Conservation (phyloP, 2,113 vertebrate genomes). For the Lamprologus lemairii region DNA sequence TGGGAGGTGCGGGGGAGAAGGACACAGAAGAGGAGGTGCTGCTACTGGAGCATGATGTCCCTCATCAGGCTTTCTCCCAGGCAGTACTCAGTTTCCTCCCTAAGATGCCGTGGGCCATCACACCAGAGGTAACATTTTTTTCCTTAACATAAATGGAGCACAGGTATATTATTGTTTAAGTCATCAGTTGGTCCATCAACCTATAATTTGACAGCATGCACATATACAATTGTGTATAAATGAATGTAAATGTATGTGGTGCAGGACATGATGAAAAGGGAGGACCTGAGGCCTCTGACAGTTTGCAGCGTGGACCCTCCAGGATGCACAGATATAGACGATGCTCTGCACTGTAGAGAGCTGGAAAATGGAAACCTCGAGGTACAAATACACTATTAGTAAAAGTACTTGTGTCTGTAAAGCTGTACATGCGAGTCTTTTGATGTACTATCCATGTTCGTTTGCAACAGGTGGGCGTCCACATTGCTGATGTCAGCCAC, state of each 20-base stretch:
- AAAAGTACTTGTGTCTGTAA: background rate
- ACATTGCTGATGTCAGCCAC: slow-evolving; percentile 96
- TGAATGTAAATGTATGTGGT: background rate
- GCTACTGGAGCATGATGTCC: slow-evolving; percentile 93
- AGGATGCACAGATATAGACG: slow-evolving; percentile 97
- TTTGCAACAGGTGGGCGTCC: slow-evolving; percentile 84
- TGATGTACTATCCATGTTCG: background rate
- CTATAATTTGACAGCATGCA: background rate
- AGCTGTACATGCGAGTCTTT: background rate
- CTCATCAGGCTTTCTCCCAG: slow-evolving; percentile 91
- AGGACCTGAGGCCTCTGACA: slow-evolving; percentile 81
- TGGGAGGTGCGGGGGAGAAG: slow-evolving; percentile 88
- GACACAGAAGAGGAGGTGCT: slow-evolving; percentile 93
- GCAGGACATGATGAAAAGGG: slow-evolving; percentile 83
- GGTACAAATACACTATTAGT: slow-evolving; percentile 48
- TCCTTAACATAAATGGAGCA: background rate
- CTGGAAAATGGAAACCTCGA: slow-evolving; percentile 87
- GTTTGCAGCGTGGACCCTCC: slow-evolving; percentile 97
- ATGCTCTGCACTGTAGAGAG: slow-evolving; percentile 86
- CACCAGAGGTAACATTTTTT: slow-evolving; percentile 72
- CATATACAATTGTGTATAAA: background rate
- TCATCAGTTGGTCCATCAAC: background rate
- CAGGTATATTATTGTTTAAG: background rate
- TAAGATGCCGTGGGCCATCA: slow-evolving; percentile 90
- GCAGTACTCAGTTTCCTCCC: slow-evolving; percentile 90